Evolutionary conservation across 2,113 vertebrate species (phyloP).

Genomic region (Actenoides lindsayi): DNA sequence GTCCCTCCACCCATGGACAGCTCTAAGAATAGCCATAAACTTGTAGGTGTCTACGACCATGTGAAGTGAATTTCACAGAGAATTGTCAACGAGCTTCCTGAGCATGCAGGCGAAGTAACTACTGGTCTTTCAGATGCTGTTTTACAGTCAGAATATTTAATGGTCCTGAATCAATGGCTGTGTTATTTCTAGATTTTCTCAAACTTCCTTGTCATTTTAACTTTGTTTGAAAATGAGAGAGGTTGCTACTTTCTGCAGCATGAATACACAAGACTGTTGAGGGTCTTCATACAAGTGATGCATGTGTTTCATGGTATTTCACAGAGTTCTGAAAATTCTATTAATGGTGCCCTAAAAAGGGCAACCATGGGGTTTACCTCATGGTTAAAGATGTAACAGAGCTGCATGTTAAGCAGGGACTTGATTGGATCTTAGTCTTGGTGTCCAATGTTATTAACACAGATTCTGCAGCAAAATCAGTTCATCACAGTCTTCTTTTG

Average conservation of each 20-base stretch:
- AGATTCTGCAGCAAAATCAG: not conserved
- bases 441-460: not conserved
- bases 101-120: not conserved
- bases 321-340: not conserved
- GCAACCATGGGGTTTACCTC: not conserved
- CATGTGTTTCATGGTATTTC: not conserved
- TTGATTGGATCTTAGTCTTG: not conserved
- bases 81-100: not conserved
- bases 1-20: not conserved
- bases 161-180: not conserved
- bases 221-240: not conserved
- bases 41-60: not conserved
- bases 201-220: not conserved
- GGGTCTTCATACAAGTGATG: not conserved
- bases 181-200: not conserved
- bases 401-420: not conserved
- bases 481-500: not conserved
- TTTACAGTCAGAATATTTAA: not conserved
- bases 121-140: not conserved
- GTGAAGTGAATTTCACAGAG: not conserved
- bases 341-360: not conserved
- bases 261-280: not conserved
- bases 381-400: not conserved
- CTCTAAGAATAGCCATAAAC: not conserved
- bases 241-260: not conserved